These are phyloP conservation scores for Frankliniella intonsa DNA, from an alignment of 2,888 invertebrate genomes.

Conservation along the genomic window DNA sequence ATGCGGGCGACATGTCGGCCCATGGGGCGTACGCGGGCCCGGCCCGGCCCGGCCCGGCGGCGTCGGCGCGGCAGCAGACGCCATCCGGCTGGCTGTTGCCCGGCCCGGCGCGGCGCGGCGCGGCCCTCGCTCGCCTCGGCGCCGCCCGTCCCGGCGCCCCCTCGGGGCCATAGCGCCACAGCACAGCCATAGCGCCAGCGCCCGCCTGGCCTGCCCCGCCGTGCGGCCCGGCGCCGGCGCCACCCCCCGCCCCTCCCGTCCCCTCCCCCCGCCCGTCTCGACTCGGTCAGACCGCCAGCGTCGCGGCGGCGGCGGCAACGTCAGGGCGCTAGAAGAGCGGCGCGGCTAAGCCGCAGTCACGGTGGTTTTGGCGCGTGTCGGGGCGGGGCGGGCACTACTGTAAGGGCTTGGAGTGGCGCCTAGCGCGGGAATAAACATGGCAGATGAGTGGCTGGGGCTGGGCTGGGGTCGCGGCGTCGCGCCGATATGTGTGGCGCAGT, in stretches of 20 bases:
- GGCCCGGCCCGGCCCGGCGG: neutral
- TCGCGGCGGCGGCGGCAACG: neutral
- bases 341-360: neutral
- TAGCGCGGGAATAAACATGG: conserved; percentile 4
- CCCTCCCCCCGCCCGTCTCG: neutral
- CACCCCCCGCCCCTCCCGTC: neutral
- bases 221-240: neutral
- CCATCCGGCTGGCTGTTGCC: neutral
- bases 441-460: neutral
- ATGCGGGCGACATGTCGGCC: too few species aligned
- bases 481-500: neutral
- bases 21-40: neutral
- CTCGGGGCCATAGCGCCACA: too few species aligned
- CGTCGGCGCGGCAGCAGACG: conserved; percentile 13
- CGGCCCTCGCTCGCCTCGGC: too few species aligned
- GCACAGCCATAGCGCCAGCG: too few species aligned
- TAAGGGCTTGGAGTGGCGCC: neutral
- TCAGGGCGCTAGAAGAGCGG: neutral
- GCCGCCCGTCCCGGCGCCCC: too few species aligned
- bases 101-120: neutral
- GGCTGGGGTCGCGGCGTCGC: conserved; percentile 12
- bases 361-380: conserved; percentile 17
- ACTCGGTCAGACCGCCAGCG: neutral
- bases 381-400: neutral
- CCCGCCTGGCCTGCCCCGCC: neutral